Base-by-base conservation (phyloP, 2,797 vertebrate species). In the Sebastes hubbsi region DNA sequence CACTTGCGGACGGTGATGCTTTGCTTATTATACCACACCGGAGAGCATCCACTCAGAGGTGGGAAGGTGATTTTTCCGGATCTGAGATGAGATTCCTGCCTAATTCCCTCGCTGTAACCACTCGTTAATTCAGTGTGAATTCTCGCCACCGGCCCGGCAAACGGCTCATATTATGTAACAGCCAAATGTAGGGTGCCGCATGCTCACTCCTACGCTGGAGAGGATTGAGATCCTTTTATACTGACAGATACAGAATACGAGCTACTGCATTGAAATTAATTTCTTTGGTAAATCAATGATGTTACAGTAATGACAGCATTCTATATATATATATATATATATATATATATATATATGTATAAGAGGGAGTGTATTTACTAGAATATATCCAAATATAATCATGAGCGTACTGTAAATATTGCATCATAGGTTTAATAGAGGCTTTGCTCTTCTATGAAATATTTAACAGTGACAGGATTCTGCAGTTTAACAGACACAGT, bases 161-260 rank as follows among this genome's bases (percentile, higher is more conserved):
- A 80, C 75, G 3, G 84, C 78, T 84, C 78, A 4, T 24, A 69
- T 92, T 93, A 93, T 91, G 83, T 88, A 93, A 91, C 85, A 76
- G 67, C 75, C 60, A 80, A 88, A 89, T 84, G 84, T 84, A 69
- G 87, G 85, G 76, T 75, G 86, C 78, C 3, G 80, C 87, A 84
- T 81, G 78, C 84, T 78, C 76, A 71, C 89, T 82, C 90, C 91
- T 36, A 90, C 88, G 72, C 87, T 71, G 81, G 63, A 77, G 34
- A 69, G 71, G 72, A 87, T n/a, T 87, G 81, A 30, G 65, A 72
- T 78, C 62, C 68, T 87, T 80, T 87, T 54, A 77, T 67, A 87
- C 75, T 64, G 82, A 84, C 76, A 70, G 75, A 84, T 58, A 72
- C n/a, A 72, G 83, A 82, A 80, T 72, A 69, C 20, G 30, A 63